Evolutionary conservation across 1,140 invertebrate species (phyloP), one percentile per base, ranked within the genome.

Genomic region (Polyergus mexicanus): DNA sequence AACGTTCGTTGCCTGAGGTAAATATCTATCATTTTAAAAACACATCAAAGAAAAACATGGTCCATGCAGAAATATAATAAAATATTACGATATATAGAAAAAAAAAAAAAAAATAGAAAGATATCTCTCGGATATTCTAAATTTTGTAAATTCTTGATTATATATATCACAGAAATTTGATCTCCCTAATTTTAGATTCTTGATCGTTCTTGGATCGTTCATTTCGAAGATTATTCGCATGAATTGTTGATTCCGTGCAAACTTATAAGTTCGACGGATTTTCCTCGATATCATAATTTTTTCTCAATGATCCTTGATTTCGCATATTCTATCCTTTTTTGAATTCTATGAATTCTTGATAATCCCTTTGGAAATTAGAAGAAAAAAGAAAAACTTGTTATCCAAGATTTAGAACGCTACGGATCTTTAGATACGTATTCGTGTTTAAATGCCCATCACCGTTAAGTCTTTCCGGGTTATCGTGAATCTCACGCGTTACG

Each of bases 1-100:
- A 97, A 80, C 95, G 99, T 60, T 96, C 97, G 1, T 94, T 99
- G 86, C 99, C 99, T 1, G 99, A 99, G 95, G 97, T 97, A 94
- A 92, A 54, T 35, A 28, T 28, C 1, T 28, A 28, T 78, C 8
- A 68, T 8, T 13, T 47, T 35, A 35, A n/a, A 76, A 51, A 68
- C n/a, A 25, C 2, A 1, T 6, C 5, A n/a, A 1, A 51, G 54
- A 63, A 28, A 32, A 51, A 74, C 35, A 5, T 19, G 11, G 13
- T 5, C 7, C 56, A 58, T 58, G 32, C 58, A 22, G 6, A 60
- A 35, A 75, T 60, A 56, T 75, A 38, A 56, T 75, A 38, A 75
- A 75, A 13, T 75, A 38, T 74, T 25, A 11, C 7, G 7, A n/a
- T 35, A 16, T 3, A 62, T 62, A 62, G 25, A 3, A 60, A 0